Percentiles rank a stretch among this genome's conserved stretches.
Conservation (phyloP, 2,888 invertebrate genomes). For the Pheosia gnoma region DNA sequence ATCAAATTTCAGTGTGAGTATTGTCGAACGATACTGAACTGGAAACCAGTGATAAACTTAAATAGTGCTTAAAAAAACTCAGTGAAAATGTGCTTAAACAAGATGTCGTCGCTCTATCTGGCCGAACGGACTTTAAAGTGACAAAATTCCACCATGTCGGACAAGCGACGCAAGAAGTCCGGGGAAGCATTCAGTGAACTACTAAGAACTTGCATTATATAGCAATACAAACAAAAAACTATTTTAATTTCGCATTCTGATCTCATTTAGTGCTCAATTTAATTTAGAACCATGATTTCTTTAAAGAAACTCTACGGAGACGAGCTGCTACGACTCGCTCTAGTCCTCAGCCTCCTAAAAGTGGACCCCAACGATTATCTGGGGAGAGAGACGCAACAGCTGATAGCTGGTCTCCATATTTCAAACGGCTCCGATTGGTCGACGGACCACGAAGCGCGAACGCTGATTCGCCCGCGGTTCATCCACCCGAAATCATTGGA, state of each 20-base stretch:
- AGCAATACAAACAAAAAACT: slow-evolving; percentile 13
- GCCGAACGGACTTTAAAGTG: slow-evolving; percentile 47
- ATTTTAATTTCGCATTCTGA: slow-evolving; percentile 22
- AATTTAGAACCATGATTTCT: slow-evolving; percentile 86
- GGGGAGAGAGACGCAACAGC: slow-evolving; percentile 80
- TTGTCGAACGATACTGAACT: slow-evolving; percentile 20
- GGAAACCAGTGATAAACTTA: slow-evolving; percentile 21
- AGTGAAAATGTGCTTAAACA: slow-evolving; percentile 28
- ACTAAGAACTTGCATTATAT: slow-evolving; percentile 31
- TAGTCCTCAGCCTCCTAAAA: slow-evolving; percentile 91
- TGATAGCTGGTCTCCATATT: slow-evolving; percentile 83
- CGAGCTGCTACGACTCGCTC: slow-evolving; percentile 91
- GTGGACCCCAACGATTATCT: slow-evolving; percentile 89
- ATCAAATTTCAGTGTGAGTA: slow-evolving; percentile 24
- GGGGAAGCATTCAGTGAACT: slow-evolving; percentile 32
- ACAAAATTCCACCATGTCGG: slow-evolving; percentile 69
- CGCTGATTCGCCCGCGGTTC: slow-evolving; percentile 84
- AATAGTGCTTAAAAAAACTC: slow-evolving; percentile 10
- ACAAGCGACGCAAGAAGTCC: slow-evolving; percentile 73
- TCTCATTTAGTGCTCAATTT: slow-evolving; percentile 43
- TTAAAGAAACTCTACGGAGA: slow-evolving; percentile 92
- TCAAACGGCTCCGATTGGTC: slow-evolving; percentile 89
- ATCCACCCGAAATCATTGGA: slow-evolving; percentile 90
- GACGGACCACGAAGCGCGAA: slow-evolving; percentile 81
- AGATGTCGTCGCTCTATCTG: slow-evolving; percentile 12